Evolutionary conservation across 1,140 invertebrate genomes (phyloP).

Genomic region (Epicauta chinensis): DNA sequence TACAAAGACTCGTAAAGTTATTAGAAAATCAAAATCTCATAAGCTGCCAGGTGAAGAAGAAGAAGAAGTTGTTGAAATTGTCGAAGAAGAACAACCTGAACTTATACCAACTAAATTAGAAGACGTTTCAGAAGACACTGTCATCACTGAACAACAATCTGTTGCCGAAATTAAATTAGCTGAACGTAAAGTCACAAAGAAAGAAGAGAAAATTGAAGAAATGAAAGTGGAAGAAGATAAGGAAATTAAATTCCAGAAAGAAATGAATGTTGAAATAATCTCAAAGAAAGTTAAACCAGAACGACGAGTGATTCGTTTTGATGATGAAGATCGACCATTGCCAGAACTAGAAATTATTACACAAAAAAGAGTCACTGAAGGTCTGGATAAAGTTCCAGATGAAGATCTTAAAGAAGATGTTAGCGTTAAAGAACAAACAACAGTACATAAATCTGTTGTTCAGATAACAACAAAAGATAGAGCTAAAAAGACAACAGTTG

Average conservation of each 20-base stretch:
- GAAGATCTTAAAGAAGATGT: slow-evolving; percentile 46
- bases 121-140: slow-evolving; percentile 28
- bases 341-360: slow-evolving; percentile 50
- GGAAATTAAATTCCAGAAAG: slow-evolving; percentile 44
- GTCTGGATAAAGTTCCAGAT: slow-evolving; percentile 45
- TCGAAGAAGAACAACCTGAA: slow-evolving; percentile 33
- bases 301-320: slow-evolving; percentile 38
- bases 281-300: slow-evolving; percentile 46
- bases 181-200: slow-evolving; percentile 33
- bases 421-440: slow-evolving; percentile 38
- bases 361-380: slow-evolving; percentile 40
- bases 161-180: slow-evolving; percentile 40
- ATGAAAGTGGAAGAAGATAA: slow-evolving; percentile 40
- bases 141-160: slow-evolving; percentile 37
- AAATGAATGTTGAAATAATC: slow-evolving; percentile 47
- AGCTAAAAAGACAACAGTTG: slow-evolving; percentile 46
- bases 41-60: slow-evolving; percentile 12
- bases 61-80: slow-evolving; percentile 28
- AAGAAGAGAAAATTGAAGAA: slow-evolving; percentile 40
- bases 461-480: slow-evolving; percentile 50
- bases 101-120: slow-evolving; percentile 37
- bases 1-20: slow-evolving; percentile 19
- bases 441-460: slow-evolving; percentile 38
- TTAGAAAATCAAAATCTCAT: slow-evolving; percentile 9
- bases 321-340: slow-evolving; percentile 46